Base-by-base conservation (phyloP, 2,888 invertebrate genomes). In the Lathronympha strigana region DNA sequence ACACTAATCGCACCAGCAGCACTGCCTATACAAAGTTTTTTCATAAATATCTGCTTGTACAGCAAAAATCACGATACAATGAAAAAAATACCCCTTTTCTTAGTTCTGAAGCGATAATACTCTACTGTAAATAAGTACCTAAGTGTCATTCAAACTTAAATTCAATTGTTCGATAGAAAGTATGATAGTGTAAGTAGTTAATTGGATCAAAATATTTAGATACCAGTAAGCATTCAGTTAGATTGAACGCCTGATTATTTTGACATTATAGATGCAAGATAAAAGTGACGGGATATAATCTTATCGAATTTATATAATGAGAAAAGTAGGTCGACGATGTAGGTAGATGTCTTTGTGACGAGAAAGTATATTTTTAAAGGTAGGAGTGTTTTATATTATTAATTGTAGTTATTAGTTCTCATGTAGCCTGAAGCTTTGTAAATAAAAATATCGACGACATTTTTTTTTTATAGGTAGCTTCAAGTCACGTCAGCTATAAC, bases 151-250 rank as follows among this genome's bases (percentile, higher is more conserved):
- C 28, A 23, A 53, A 53, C 38, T 31, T 25, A 38, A 66, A 60
- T 60, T 53, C 60, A 53, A 66, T 66, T 60, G 64, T 66, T 47
- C 5, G 53, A 66, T 66, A 54, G 64, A 66, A 66, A 66, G 64
- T 60, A 21, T 38, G 58, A 60, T 64, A 60, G 31, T 36, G 54
- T 53, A 36, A 40, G 40, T 23, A 47, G 53, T 66, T 60, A 60
- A 66, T 66, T 66, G 60, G 36, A 66, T 60, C 64, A 51, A 60
- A 66, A 66, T 66, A 66, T 66, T 64, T 58, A 51, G 57, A 40
- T 64, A 25, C 28, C 43, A 33, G 33, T 23, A 25, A 64, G 58
- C 58, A 55, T 47, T 63, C 25, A 19, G 43, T 47, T 47, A 66
- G 64, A 64, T 58, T 58, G 19, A 33, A 58, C 51, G 43, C 4